Percentiles rank a stretch among this genome's conserved stretches.
Evolutionary conservation across 2,113 vertebrate genomes (phyloP).

Genomic region (Gyps fulvus): DNA sequence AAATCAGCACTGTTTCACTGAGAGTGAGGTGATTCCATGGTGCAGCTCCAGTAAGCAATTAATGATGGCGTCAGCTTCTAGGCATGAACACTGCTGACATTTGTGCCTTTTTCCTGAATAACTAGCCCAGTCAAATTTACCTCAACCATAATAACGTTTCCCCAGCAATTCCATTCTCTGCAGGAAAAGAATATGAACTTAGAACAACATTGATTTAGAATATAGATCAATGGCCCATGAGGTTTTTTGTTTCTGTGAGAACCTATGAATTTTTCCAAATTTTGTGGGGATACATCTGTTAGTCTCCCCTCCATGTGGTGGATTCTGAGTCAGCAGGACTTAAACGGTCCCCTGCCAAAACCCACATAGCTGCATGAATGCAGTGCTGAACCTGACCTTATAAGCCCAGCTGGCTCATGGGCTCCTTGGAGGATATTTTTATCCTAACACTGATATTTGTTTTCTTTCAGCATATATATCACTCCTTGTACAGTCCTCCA

Average conservation of each 20-base stretch:
- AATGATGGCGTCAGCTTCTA: neutral
- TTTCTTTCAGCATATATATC: neutral
- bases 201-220: neutral
- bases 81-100: neutral
- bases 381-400: neutral
- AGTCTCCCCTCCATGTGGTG: neutral
- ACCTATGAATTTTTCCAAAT: neutral
- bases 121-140: neutral
- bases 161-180: neutral
- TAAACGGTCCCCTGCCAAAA: neutral
- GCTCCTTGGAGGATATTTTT: conserved; percentile 1
- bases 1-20: neutral
- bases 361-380: neutral
- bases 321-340: conserved; percentile 6
- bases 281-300: neutral
- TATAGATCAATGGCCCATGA: neutral
- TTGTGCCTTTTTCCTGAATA: neutral
- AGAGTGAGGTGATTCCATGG: neutral
- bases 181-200: neutral
- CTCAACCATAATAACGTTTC: neutral
- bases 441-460: neutral
- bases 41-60: neutral
- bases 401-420: neutral
- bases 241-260: neutral
- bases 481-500: neutral